Evolutionary conservation across 2,888 invertebrate genomes (phyloP).

Genomic region (Melanophora roralis): DNA sequence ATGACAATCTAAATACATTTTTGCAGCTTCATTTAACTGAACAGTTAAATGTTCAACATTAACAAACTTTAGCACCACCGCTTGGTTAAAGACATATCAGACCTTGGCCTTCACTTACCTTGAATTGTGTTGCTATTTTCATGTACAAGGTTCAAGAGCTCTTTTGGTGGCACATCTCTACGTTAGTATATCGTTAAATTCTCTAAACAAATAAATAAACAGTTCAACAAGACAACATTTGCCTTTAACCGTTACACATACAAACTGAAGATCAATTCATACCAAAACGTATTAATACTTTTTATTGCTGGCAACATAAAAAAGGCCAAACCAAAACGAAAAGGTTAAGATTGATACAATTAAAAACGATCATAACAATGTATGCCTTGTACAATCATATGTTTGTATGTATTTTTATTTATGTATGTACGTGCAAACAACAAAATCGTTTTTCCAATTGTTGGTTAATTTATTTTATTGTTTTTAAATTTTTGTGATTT

Average conservation of each 20-base stretch:
- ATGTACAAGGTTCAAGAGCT: slow-evolving; percentile 41
- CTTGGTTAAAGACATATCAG: slow-evolving; percentile 61
- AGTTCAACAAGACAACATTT: slow-evolving; percentile 40
- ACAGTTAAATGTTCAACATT: slow-evolving; percentile 16
- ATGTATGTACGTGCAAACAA: slow-evolving; percentile 5
- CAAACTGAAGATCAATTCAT: background rate
- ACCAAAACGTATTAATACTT: background rate
- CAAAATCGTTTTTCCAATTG: slow-evolving; percentile 37
- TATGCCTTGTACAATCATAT: too few relatives aligned
- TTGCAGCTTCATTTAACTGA: slow-evolving; percentile 49
- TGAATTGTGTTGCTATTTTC: slow-evolving; percentile 68
- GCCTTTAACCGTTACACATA: slow-evolving; percentile 58
- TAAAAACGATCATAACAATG: slow-evolving; percentile 50
- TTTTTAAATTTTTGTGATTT: slow-evolving; percentile 24
- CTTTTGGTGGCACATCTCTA: slow-evolving; percentile 47
- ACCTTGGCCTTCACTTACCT: slow-evolving; percentile 77
- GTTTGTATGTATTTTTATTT: too few relatives aligned
- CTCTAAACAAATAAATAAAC: slow-evolving; percentile 19
- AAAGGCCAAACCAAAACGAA: background rate
- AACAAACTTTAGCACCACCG: slow-evolving; percentile 7
- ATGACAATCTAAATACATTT: slow-evolving; percentile 29
- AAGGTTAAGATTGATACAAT: slow-evolving; percentile 32
- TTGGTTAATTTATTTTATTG: slow-evolving; percentile 57
- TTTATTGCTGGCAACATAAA: background rate
- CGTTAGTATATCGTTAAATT: too few relatives aligned